A percentile compares a stretch with the other conserved stretches of the same genome.
Conservation (phyloP, 2,888 invertebrate genomes). For the Allygus modestus region DNA sequence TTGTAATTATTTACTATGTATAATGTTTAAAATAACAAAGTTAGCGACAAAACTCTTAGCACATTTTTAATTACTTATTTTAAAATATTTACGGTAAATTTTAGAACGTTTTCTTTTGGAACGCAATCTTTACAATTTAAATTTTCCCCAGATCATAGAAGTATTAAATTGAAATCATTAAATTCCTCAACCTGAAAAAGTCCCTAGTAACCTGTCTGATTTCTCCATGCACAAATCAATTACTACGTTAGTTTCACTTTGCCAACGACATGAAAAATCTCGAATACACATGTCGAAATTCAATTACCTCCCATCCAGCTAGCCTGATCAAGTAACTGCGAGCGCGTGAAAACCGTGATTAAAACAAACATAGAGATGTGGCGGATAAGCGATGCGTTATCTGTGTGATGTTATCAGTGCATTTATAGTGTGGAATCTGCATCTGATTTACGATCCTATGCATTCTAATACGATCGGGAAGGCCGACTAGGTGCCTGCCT, state of each 20-base stretch:
- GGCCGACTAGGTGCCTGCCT: background rate
- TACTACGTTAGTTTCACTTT: background rate
- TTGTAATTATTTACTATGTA: too few relatives aligned
- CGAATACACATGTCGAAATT: slow-evolving; percentile 15
- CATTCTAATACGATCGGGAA: slow-evolving; percentile 7
- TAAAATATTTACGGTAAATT: too few relatives aligned
- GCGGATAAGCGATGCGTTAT: slow-evolving; percentile 1
- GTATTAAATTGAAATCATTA: too few relatives aligned
- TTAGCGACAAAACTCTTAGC: too few relatives aligned
- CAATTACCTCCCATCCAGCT: background rate
- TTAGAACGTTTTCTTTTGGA: too few relatives aligned
- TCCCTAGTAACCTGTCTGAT: too few relatives aligned
- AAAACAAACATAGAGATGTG: slow-evolving; percentile 41
- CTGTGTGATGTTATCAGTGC: slow-evolving; percentile 39
- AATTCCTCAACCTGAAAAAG: too few relatives aligned
- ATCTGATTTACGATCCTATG: slow-evolving; percentile 38
- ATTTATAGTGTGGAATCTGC: slow-evolving; percentile 43
- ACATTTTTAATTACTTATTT: too few relatives aligned
- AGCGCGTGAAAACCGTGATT: slow-evolving; percentile 9
- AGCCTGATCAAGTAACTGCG: background rate
- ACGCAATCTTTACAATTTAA: too few relatives aligned
- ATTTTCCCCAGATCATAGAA: too few relatives aligned
- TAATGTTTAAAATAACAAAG: too few relatives aligned
- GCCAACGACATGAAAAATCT: background rate
- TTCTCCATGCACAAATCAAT: too few relatives aligned